Percentiles rank a stretch among this genome's conserved stretches.
Conservation (phyloP, 2,888 invertebrate species). For the Ephialtes manifestator region DNA sequence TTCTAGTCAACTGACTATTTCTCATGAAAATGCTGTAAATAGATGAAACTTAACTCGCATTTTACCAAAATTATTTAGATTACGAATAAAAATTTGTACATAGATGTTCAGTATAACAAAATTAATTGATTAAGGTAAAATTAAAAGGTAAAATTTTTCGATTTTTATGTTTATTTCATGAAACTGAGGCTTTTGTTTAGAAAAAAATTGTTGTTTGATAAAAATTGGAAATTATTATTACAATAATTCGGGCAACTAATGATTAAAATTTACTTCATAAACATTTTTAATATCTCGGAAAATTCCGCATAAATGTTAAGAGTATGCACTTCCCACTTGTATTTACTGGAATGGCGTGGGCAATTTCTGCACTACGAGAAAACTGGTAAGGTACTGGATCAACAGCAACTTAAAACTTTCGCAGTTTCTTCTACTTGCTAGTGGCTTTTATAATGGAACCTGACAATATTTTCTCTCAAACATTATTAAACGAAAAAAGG, state of each 20-base stretch:
- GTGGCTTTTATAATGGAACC: not conserved
- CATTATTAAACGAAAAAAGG: constrained; percentile 30
- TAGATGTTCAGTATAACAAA: too few relatives aligned
- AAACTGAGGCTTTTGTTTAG: too few relatives aligned
- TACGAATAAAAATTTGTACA: too few relatives aligned
- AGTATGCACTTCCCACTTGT: not conserved
- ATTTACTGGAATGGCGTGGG: not conserved
- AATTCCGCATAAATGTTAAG: not conserved
- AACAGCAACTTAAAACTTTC: not conserved
- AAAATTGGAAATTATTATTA: not conserved
- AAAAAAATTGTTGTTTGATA: too few relatives aligned
- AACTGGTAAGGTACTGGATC: not conserved
- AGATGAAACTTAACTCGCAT: too few relatives aligned
- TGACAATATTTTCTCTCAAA: not conserved
- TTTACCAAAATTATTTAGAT: too few relatives aligned
- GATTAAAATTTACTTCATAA: not conserved
- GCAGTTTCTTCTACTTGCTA: not conserved
- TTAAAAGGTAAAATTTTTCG: too few relatives aligned
- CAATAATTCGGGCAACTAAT: not conserved
- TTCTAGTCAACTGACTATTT: too few relatives aligned
- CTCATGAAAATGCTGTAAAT: too few relatives aligned
- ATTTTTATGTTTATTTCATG: too few relatives aligned
- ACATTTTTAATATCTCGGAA: too few relatives aligned
- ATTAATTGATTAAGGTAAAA: too few relatives aligned
- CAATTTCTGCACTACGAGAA: not conserved